Percentiles rank a stretch among this genome's conserved stretches.
Evolutionary conservation across 2,113 vertebrate species (phyloP).

Genomic region (Ictalurus furcatus): DNA sequence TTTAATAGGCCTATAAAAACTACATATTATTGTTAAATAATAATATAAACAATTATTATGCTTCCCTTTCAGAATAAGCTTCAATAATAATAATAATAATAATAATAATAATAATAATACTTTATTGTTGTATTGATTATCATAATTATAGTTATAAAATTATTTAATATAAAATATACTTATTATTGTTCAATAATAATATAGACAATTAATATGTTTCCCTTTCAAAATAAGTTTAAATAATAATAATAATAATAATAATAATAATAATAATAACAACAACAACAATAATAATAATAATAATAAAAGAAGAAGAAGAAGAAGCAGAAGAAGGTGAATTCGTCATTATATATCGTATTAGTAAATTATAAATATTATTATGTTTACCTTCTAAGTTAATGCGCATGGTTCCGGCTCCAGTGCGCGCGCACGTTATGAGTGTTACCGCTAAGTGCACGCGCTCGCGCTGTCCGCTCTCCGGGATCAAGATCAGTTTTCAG

Average conservation of each 20-base stretch:
- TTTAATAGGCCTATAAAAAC: neutral
- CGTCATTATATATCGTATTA: neutral
- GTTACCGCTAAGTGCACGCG: slow-evolving; percentile 8
- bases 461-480: neutral
- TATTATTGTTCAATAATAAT: too few species aligned
- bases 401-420: slow-evolving; percentile 21
- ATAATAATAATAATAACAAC: too few species aligned
- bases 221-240: too few species aligned
- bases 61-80: neutral
- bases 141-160: too few species aligned
- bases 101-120: slow-evolving; percentile 3
- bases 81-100: neutral
- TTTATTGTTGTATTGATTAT: too few species aligned
- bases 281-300: neutral
- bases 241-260: too few species aligned
- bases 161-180: too few species aligned
- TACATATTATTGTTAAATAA: neutral
- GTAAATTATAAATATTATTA: neutral
- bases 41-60: neutral
- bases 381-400: slow-evolving; percentile 5
- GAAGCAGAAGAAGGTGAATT: too few species aligned
- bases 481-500: neutral
- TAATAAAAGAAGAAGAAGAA: neutral
- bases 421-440: neutral
- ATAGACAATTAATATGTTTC: too few species aligned